Percentiles rank a stretch among this genome's conserved stretches.
Evolutionary conservation across 2,888 invertebrate genomes (phyloP).

Genomic region (Drosophila meridiana): DNA sequence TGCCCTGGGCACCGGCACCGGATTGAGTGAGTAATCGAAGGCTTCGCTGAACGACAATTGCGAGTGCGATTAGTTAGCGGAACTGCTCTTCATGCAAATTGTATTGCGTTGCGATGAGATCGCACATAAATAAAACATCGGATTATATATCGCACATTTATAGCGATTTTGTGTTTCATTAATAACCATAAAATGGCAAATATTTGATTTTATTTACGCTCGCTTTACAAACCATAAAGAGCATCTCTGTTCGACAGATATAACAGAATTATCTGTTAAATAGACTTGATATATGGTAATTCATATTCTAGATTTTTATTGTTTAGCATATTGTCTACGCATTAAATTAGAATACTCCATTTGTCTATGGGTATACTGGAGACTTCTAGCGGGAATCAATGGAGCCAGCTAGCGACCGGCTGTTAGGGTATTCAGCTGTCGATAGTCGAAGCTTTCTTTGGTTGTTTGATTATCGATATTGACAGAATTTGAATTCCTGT

Average conservation of each 20-base stretch:
- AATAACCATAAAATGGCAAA: conserved; percentile 59
- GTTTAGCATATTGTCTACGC: conserved; percentile 25
- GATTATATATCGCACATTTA: conserved; percentile 48
- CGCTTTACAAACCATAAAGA: conserved; percentile 43
- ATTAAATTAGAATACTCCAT: conserved; percentile 15
- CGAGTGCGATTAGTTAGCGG: conserved; percentile 19
- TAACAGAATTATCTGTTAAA: conserved; percentile 22
- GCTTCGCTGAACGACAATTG: conserved; percentile 2
- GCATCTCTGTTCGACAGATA: conserved; percentile 59
- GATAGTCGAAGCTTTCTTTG: not conserved
- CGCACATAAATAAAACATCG: conserved; percentile 71
- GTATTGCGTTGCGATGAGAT: conserved; percentile 16
- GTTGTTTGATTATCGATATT: conserved; percentile 19
- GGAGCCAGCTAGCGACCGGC: no score
- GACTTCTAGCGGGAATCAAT: no score
- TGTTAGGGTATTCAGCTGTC: conserved; percentile 30
- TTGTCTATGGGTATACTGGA: not conserved
- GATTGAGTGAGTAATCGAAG: conserved; percentile 37
- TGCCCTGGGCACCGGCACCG: conserved; percentile 30
- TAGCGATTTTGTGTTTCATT: conserved; percentile 48
- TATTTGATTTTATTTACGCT: conserved; percentile 46
- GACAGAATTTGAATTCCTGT: conserved; percentile 42
- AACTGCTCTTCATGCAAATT: conserved; percentile 58
- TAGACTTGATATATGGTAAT: conserved; percentile 42
- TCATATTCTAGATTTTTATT: conserved; percentile 7